Percentiles rank a stretch among this genome's conserved stretches.
These are phyloP conservation scores for Chrysolina haemoptera DNA, from an alignment of 2,888 invertebrate genomes.

Conservation along the genomic window DNA sequence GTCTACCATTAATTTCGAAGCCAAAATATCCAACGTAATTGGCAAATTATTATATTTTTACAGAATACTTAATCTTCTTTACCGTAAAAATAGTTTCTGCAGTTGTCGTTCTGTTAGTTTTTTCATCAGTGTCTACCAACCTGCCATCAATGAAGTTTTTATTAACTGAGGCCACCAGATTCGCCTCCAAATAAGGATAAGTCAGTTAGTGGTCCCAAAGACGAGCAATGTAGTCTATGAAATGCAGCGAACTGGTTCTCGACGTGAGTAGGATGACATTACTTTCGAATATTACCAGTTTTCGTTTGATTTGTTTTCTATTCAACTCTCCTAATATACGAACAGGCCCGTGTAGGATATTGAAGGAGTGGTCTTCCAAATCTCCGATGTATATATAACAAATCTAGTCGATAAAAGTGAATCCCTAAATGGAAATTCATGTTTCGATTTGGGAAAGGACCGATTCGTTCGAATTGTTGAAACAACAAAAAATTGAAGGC, in stretches of 20 bases:
- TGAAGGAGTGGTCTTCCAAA: too few relatives aligned
- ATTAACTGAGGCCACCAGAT: constrained; percentile 64
- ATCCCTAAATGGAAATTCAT: too few relatives aligned
- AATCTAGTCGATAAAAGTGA: too few relatives aligned
- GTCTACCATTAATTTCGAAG: too few relatives aligned
- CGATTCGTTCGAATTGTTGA: too few relatives aligned
- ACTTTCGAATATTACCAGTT: constrained; percentile 26
- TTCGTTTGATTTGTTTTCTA: constrained; percentile 34
- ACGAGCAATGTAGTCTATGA: constrained; percentile 24
- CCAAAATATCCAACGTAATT: too few relatives aligned
- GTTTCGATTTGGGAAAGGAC: too few relatives aligned
- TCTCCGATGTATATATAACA: too few relatives aligned
- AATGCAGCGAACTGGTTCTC: constrained; percentile 45
- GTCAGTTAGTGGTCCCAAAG: constrained; percentile 44
- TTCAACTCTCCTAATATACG: not conserved
- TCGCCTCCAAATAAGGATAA: constrained; percentile 60
- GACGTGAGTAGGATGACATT: constrained; percentile 45
- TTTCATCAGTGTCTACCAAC: constrained; percentile 11
- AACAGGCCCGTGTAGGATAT: too few relatives aligned
- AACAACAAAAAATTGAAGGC: too few relatives aligned
- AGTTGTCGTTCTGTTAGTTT: not conserved
- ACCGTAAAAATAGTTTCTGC: not conserved
- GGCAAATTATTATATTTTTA: too few relatives aligned
- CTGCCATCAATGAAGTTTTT: constrained; percentile 58
- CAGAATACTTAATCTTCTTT: not conserved